A percentile compares a stretch with the other conserved stretches of the same genome.
Evolutionary conservation across 2,113 vertebrate genomes (phyloP).

Genomic region (Pteruthius melanotis): DNA sequence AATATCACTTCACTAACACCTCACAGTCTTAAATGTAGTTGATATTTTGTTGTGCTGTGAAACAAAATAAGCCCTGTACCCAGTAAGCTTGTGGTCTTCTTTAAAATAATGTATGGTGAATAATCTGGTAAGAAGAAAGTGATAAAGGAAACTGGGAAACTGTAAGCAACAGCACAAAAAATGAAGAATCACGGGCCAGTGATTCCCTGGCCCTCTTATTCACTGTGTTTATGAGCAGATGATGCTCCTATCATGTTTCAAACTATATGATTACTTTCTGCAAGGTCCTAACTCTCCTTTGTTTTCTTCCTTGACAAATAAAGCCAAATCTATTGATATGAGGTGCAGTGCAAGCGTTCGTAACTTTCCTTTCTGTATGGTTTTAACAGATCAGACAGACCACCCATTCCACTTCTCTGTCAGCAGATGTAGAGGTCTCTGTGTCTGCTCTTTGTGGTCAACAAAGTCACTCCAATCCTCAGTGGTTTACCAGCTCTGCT

Average conservation of each 20-base stretch:
- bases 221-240: not conserved
- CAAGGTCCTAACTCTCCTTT: not conserved
- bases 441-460: not conserved
- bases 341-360: not conserved
- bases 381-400: not conserved
- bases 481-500: not conserved
- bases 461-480: not conserved
- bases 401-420: not conserved
- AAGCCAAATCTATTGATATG: not conserved
- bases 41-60: not conserved
- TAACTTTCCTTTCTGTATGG: not conserved
- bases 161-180: not conserved
- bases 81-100: not conserved
- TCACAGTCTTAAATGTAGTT: not conserved
- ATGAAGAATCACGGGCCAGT: not conserved
- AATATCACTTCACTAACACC: not conserved
- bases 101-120: not conserved
- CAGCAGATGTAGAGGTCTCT: not conserved
- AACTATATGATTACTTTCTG: not conserved
- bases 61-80: not conserved
- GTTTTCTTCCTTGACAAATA: not conserved
- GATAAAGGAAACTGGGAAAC: not conserved
- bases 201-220: not conserved
- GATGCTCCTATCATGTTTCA: not conserved
- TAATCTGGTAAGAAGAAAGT: not conserved